These are phyloP conservation scores for Campylorhamphus procurvoides DNA, from an alignment of 2,113 vertebrate genomes.

Conservation along the genomic window DNA sequence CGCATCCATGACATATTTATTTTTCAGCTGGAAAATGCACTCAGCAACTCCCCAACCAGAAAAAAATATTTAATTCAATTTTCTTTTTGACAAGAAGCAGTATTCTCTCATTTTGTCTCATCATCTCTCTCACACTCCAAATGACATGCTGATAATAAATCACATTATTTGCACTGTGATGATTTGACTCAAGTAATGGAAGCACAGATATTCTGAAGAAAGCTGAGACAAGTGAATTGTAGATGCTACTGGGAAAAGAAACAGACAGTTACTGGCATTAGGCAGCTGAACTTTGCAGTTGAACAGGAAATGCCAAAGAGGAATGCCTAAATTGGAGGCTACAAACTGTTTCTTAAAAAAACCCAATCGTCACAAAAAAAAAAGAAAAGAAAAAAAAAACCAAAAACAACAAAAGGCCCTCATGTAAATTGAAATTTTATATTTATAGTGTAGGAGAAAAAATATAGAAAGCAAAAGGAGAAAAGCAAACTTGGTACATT, in stretches of 20 bases:
- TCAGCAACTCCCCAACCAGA: not conserved
- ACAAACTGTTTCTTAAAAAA: not conserved
- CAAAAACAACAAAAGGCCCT: not conserved
- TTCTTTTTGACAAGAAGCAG: constrained; percentile 2
- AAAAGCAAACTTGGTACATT: not conserved
- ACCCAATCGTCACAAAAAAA: not conserved
- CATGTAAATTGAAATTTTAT: not conserved
- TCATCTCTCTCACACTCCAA: not conserved
- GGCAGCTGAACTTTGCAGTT: not conserved
- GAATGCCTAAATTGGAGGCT: not conserved
- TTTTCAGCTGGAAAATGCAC: not conserved
- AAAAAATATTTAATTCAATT: not conserved
- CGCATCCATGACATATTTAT: not conserved
- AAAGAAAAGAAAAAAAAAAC: not conserved
- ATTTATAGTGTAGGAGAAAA: not conserved
- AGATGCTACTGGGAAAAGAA: not conserved
- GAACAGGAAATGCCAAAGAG: not conserved
- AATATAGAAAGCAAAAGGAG: not conserved
- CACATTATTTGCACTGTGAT: not conserved
- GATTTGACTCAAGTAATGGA: constrained; percentile 12
- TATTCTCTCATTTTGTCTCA: constrained; percentile 15
- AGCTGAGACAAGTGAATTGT: not conserved
- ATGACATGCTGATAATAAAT: constrained; percentile 25
- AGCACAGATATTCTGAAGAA: not conserved
- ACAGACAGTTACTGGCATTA: not conserved